Evolutionary conservation across 2,797 vertebrate species (phyloP), one percentile per base, ranked within the genome.

Genomic region (Karalla daura): DNA sequence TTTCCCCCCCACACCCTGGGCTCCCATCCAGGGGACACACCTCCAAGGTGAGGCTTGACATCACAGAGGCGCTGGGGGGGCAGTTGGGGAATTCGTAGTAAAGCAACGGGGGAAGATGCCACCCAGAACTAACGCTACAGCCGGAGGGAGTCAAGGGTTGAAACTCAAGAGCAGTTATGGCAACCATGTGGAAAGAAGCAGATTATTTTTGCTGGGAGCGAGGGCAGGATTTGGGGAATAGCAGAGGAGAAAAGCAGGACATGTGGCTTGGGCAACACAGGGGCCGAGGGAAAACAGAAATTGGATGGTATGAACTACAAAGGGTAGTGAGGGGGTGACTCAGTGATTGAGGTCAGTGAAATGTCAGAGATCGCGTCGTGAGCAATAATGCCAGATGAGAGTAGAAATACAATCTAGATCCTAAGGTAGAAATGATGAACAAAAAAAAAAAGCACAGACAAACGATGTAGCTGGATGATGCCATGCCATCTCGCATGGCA

Each of bases 311-410:
- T 40, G 45, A 64, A 56, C 32, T 64, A 75, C 36, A 76, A 83
- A 75, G 54, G 17, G 32, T 41, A 18, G 58, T 41, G 47, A n/a
- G n/a, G 20, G 41, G 58, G 61, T 65, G 71, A 67, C 28, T 55
- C 27, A 2, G 39, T 70, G 69, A 80, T 79, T 74, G 77, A 59
- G 77, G 77, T 81, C 71, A 80, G 41, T 46, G 47, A 74, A 81
- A 76, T 71, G 65, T 86, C 63, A 84, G 50, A 63, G 36, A 82
- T 74, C 61, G 49, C 43, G 79, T 47, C n/a, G 24, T 30, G 14
- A 43, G 27, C 27, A 71, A 58, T 60, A 50, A 59, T 43, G 51
- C 15, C 25, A 64, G n/a, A n/a, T n/a, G 35, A 28, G 43, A 20
- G 12, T 1, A 28, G 39, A 37, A n/a, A 45, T n/a, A 17, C 17